Evolutionary conservation across 2,888 invertebrate genomes (phyloP).

Genomic region (Deladenus siricidicola): DNA sequence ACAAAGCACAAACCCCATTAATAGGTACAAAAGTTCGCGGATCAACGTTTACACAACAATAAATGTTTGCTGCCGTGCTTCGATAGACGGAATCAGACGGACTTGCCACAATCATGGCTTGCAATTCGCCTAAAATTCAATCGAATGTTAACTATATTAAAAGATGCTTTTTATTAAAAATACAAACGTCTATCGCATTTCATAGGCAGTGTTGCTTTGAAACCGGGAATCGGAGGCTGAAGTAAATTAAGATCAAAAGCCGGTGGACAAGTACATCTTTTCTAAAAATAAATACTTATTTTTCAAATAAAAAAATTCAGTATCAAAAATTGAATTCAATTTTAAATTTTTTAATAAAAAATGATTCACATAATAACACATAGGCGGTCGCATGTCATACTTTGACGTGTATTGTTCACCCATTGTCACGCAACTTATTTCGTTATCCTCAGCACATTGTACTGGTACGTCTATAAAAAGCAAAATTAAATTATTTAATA

Average conservation of each 20-base stretch:
- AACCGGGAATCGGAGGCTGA: constrained; percentile 29
- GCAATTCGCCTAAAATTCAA: constrained; percentile 36
- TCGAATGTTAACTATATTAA: constrained; percentile 1
- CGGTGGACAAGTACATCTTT: constrained; percentile 47
- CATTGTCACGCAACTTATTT: constrained; percentile 34
- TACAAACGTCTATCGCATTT: constrained; percentile 47
- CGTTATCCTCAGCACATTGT: constrained; percentile 23
- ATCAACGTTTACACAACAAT: constrained; percentile 50
- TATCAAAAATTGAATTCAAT: neutral
- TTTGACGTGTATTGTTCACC: constrained; percentile 33
- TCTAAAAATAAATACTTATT: constrained; percentile 25
- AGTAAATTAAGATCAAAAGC: constrained; percentile 38
- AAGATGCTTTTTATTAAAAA: constrained; percentile 2
- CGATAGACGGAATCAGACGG: constrained; percentile 42
- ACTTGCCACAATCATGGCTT: constrained; percentile 33
- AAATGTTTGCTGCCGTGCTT: constrained; percentile 43
- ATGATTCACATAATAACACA: constrained; percentile 32
- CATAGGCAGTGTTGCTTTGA: constrained; percentile 39
- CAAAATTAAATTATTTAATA: neutral
- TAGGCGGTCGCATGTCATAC: constrained; percentile 35
- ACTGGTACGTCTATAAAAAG: constrained; percentile 29
- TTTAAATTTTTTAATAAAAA: neutral
- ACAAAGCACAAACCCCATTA: constrained; percentile 21
- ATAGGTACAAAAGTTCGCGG: constrained; percentile 39
- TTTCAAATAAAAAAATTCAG: neutral